Conservation (phyloP, 2,113 vertebrate species). For the Parus major region DNA sequence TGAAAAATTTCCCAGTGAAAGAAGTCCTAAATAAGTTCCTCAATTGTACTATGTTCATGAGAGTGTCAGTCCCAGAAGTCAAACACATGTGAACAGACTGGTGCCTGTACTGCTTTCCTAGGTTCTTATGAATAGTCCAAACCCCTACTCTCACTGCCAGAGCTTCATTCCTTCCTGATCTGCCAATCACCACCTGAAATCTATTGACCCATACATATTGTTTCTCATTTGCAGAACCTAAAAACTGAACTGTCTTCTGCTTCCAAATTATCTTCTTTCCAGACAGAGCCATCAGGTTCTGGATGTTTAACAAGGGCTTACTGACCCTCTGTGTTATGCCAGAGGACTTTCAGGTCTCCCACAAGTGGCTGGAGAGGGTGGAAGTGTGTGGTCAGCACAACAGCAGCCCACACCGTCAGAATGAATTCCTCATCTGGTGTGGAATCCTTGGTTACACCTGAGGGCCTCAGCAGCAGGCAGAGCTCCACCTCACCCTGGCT, state of each 20-base stretch:
- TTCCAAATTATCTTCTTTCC: not conserved
- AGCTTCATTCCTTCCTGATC: not conserved
- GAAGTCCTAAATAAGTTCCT: not conserved
- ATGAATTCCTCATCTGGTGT: not conserved
- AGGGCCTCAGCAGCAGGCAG: not conserved
- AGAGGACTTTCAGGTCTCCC: not conserved
- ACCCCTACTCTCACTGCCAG: not conserved
- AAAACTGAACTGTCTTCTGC: not conserved
- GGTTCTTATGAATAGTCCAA: not conserved
- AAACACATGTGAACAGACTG: not conserved
- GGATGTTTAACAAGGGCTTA: not conserved
- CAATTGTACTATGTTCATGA: not conserved
- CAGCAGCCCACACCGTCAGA: not conserved
- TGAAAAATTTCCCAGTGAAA: not conserved
- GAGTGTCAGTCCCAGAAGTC: not conserved
- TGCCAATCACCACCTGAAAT: not conserved
- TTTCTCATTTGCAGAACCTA: not conserved
- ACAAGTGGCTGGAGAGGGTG: not conserved
- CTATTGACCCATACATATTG: not conserved
- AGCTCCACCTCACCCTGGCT: not conserved
- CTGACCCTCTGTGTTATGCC: not conserved
- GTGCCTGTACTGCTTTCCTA: not conserved
- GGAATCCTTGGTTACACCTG: not conserved
- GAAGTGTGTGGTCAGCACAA: not conserved
- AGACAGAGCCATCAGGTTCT: not conserved